phyloP scores from a whole-genome alignment of 2,113 vertebrate species.

The Hydrolagus affinis region DNA sequence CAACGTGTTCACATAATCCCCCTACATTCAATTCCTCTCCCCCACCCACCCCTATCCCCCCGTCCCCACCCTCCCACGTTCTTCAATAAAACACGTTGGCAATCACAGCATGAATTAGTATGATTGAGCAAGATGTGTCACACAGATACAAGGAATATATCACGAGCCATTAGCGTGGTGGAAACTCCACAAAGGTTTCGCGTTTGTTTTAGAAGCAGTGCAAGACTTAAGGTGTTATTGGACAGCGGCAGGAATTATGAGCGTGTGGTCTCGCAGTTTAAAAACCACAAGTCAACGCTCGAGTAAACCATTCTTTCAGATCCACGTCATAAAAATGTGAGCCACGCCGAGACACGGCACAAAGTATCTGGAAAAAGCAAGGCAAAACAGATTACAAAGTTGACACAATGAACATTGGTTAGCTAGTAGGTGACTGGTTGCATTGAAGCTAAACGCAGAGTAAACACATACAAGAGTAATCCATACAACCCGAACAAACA shows the following conservation, averaged over 20 bases:
- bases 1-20: not conserved
- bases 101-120: constrained; percentile 20
- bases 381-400: constrained; percentile 86
- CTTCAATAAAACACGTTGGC: not conserved
- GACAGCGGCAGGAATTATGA: constrained; percentile 17
- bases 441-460: constrained; percentile 31
- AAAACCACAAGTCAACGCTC: constrained; percentile 19
- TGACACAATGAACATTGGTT: constrained; percentile 52
- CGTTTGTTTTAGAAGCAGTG: constrained; percentile 30
- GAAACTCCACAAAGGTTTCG: not conserved
- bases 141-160: constrained; percentile 6
- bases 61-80: not conserved
- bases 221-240: constrained; percentile 28
- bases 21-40: not conserved
- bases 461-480: not conserved
- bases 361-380: constrained; percentile 95
- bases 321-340: constrained; percentile 69
- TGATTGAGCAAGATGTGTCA: constrained; percentile 31
- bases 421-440: constrained; percentile 53
- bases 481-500: not conserved
- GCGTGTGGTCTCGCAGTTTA: constrained; percentile 23
- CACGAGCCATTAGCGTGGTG: constrained; percentile 3
- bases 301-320: constrained; percentile 29
- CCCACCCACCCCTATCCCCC: too few species aligned
- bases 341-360: constrained; percentile 52